Evolutionary conservation across 2,888 invertebrate species (phyloP).

Genomic region (Dynastes grantii): DNA sequence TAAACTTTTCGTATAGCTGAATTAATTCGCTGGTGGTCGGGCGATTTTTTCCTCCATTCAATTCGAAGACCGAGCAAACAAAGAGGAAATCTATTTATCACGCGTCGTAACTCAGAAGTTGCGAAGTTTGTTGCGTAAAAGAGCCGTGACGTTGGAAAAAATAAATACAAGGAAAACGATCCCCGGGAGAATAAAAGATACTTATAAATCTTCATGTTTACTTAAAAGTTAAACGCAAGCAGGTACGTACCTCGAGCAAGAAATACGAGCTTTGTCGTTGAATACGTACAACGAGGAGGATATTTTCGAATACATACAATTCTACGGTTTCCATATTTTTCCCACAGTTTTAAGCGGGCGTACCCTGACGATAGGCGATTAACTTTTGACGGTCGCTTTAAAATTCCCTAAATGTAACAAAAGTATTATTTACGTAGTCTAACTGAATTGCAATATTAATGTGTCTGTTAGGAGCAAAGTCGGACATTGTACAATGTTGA

Average conservation of each 20-base stretch:
- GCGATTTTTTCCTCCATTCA: conserved; percentile 23
- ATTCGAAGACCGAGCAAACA: conserved; percentile 25
- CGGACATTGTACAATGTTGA: no score
- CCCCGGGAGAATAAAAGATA: conserved; percentile 36
- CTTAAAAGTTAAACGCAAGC: conserved; percentile 39
- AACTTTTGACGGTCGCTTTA: no score
- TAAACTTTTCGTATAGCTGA: conserved; percentile 33
- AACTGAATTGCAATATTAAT: no score
- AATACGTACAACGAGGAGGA: background rate
- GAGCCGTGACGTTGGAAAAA: conserved; percentile 47
- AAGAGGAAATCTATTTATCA: conserved; percentile 43
- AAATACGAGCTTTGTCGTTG: conserved; percentile 28
- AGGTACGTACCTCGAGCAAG: conserved; percentile 33
- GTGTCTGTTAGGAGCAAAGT: no score
- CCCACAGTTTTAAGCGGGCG: no score
- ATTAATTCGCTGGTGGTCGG: conserved; percentile 40
- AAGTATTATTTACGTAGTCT: no score
- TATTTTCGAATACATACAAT: conserved; percentile 1
- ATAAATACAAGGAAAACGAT: conserved; percentile 46
- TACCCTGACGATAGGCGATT: no score
- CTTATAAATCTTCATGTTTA: conserved; percentile 47
- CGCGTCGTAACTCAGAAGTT: conserved; percentile 43
- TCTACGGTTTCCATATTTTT: background rate
- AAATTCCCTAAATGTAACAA: no score
- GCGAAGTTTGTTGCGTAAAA: conserved; percentile 47